Evolutionary conservation across 2,797 vertebrate genomes (phyloP).

Genomic region (Kryptopterus vitreolus): DNA sequence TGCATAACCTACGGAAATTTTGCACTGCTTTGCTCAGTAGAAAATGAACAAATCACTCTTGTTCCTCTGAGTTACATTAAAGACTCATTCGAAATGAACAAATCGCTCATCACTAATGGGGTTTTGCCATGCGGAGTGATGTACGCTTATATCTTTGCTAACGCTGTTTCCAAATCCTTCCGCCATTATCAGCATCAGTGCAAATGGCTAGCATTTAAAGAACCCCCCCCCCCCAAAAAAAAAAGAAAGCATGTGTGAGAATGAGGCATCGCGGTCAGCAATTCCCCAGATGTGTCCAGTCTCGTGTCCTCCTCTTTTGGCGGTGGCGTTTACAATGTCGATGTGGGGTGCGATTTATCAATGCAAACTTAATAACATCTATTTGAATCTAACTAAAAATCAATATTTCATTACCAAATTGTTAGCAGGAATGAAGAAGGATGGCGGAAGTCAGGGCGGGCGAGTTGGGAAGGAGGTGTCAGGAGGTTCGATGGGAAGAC

Average conservation of each 20-base stretch:
- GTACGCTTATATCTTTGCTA: slow-evolving; percentile 24
- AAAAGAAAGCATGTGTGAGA: not conserved
- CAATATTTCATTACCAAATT: slow-evolving; percentile 99
- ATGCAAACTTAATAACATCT: slow-evolving; percentile 99
- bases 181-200: slow-evolving; percentile 31
- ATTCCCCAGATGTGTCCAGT: slow-evolving; percentile 79
- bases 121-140: not conserved
- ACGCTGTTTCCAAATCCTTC: slow-evolving; percentile 13
- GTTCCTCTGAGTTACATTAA: too few relatives aligned
- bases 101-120: too few relatives aligned
- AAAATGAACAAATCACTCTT: too few relatives aligned
- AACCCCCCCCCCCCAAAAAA: too few relatives aligned
- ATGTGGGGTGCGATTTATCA: slow-evolving; percentile 95
- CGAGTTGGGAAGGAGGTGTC: slow-evolving; percentile 86
- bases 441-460: slow-evolving; percentile 93
- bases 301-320: slow-evolving; percentile 82
- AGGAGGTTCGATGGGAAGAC: slow-evolving; percentile 94
- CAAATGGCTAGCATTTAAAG: slow-evolving; percentile 60
- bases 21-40: too few relatives aligned
- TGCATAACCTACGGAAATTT: too few relatives aligned
- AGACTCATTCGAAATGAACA: too few relatives aligned
- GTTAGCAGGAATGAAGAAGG: slow-evolving; percentile 99
- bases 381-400: slow-evolving; percentile 99
- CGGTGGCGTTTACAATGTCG: slow-evolving; percentile 84
- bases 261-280: slow-evolving; percentile 75